Conservation (phyloP, 2,113 vertebrate genomes). For the Oenanthe melanoleuca region DNA sequence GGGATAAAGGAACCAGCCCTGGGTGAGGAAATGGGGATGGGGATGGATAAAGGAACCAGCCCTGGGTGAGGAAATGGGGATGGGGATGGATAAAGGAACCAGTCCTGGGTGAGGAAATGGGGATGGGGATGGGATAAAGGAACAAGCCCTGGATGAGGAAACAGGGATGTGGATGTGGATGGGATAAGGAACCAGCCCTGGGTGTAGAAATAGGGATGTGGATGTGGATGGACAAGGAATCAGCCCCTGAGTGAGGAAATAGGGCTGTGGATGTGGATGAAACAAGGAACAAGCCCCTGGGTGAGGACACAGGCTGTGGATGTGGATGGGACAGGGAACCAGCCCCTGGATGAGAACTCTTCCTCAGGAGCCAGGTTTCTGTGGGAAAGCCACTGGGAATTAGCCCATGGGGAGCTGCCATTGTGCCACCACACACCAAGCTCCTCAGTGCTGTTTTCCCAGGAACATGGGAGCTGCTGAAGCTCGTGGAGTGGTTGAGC, state of each 20-base stretch:
- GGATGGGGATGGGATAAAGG: no score
- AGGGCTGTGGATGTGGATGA: no score
- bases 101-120: no score
- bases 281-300: neutral
- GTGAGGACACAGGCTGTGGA: neutral
- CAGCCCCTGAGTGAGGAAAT: no score
- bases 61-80: neutral
- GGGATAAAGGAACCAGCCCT: neutral
- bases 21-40: neutral
- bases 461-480: neutral
- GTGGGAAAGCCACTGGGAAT: neutral
- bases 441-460: neutral
- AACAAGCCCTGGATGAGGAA: neutral
- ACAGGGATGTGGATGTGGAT: no score
- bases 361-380: neutral
- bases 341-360: fast-evolving
- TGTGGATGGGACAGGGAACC: neutral
- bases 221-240: no score
- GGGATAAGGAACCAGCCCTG: neutral
- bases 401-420: fast-evolving
- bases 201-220: neutral
- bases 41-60: neutral
- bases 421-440: fast-evolving
- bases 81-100: no score
- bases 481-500: neutral